Base-by-base conservation (phyloP, 92 coral and sea anemone genomes). In the Galaxea fascicularis region DNA sequence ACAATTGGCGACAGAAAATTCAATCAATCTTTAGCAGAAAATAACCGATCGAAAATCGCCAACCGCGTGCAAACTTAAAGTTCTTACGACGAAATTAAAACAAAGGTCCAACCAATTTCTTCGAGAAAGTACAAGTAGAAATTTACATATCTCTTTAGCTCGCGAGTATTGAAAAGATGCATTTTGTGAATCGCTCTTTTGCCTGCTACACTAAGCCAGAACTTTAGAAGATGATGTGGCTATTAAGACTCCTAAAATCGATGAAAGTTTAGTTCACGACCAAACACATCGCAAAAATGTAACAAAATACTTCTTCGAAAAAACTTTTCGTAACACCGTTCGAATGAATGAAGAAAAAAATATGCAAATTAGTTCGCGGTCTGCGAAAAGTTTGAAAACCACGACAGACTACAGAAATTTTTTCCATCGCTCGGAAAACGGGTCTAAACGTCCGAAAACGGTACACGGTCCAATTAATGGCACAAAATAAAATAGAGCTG, bases 291-390 rank as follows among this genome's bases (percentile, higher is more conserved):
- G 35, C 8, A 26, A 15, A 35, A 71, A 66, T 56, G 29, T 21
- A 31, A 66, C 30, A 68, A 68, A 79, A 65, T 79, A 65, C 51
- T 52, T 65, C 49, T 79, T 79, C 73, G 65, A 28, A 74, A 83
- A 64, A 83, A 83, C 74, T 83, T 83, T 83, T 64, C 80, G 74
- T n/a, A 83, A 74, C 49, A 73, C 59, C 60, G 69, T 56, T 75
- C 91, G 95, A 94, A 94, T 94, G 98, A 85, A 76, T 35, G 41
- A 35, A 21, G 89, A 82, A 94, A 93, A 89, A 93, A 84, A 87
- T 94, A 94, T 94, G 98, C 98, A 92, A 94, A 94, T 94, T 81
- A 94, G 98, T 83, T 79, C 87, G 76, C 88, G 87, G 73, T 80
- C 66, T 76, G 86, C 82, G 77, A 90, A 94, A 94, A 91, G 92